Conservation (phyloP, 2,113 vertebrate species). For the Sclerurus mexicanus region DNA sequence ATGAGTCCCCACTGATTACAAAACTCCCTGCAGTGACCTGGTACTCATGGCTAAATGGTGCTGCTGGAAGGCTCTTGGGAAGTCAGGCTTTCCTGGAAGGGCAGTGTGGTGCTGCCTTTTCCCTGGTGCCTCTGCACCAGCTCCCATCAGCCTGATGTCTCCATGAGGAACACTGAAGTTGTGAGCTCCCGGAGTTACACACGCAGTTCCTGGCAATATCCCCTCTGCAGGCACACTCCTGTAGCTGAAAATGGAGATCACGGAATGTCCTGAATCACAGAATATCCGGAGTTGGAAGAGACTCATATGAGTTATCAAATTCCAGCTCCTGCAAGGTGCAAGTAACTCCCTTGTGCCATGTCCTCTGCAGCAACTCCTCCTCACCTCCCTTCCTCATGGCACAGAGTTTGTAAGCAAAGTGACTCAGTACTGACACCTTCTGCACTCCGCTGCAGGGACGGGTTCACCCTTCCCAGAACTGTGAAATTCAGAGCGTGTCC, state of each 20-base stretch:
- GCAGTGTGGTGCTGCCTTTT: not conserved
- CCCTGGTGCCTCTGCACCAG: not conserved
- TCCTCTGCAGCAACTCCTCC: not conserved
- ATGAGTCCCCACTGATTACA: not conserved
- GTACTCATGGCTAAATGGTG: rapidly evolving
- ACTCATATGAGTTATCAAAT: not conserved
- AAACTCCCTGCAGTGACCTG: not conserved
- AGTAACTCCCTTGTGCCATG: not conserved
- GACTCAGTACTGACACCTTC: slow-evolving; percentile 15
- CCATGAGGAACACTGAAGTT: rapidly evolving
- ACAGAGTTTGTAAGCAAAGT: not conserved
- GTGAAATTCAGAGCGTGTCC: not conserved
- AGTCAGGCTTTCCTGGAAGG: not conserved
- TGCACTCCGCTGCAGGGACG: not conserved
- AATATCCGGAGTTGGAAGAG: not conserved
- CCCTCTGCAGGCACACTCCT: not conserved
- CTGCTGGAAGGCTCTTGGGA: not conserved
- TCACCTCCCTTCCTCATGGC: not conserved
- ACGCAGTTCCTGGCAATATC: not conserved
- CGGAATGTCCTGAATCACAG: not conserved
- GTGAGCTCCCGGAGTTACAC: not conserved
- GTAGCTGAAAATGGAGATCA: not conserved
- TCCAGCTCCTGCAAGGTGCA: not conserved
- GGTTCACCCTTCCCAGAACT: not conserved
- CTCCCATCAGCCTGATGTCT: not conserved